Evolutionary conservation across 2,113 vertebrate genomes (phyloP).

Genomic region (Chrysemys picta): DNA sequence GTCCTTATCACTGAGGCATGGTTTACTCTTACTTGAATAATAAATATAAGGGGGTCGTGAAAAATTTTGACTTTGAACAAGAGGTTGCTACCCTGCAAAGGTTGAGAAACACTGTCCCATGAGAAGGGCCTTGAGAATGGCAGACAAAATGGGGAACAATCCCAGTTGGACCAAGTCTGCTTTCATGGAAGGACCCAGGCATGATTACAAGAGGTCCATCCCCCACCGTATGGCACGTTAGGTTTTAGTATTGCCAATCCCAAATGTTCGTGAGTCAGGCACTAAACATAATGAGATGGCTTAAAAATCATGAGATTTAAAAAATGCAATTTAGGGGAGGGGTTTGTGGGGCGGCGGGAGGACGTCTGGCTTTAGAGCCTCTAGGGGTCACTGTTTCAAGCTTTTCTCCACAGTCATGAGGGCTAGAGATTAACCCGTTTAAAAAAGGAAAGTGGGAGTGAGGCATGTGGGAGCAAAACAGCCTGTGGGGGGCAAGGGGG

Average conservation of each 20-base stretch:
- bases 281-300: background rate
- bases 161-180: background rate
- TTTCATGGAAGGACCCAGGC: background rate
- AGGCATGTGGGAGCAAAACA: background rate
- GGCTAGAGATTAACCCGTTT: too few species aligned
- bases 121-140: background rate
- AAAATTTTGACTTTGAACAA: background rate
- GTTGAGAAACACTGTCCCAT: background rate
- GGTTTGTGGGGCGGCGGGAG: too few species aligned
- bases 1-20: background rate
- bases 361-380: too few species aligned
- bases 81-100: background rate
- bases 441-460: background rate
- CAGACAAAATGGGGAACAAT: background rate
- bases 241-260: background rate
- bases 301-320: background rate
- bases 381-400: too few species aligned
- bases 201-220: background rate
- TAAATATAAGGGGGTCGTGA: background rate
- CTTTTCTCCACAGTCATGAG: background rate
- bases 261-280: background rate
- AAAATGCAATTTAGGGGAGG: background rate
- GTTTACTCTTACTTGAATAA: background rate
- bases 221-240: background rate
- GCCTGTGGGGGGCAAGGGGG: accelerated